Percentiles rank a stretch among this genome's conserved stretches.
Evolutionary conservation across 2,113 vertebrate genomes (phyloP).

Genomic region (Paradoxurus hermaphroditus): DNA sequence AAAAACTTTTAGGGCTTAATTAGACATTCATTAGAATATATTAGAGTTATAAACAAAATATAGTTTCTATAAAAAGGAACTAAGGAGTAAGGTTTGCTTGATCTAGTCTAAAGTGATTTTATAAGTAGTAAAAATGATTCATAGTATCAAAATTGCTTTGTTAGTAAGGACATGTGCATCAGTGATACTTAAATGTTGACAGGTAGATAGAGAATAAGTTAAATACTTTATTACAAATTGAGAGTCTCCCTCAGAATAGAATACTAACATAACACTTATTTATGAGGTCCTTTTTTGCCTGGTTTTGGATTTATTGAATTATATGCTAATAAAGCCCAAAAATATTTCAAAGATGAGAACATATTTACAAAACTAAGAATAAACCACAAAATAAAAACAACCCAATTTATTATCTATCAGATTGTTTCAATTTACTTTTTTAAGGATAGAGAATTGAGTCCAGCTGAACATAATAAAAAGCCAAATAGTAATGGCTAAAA

Average conservation of each 20-base stretch:
- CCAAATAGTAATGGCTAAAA: neutral
- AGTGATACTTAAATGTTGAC: neutral
- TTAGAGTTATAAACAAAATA: constrained; percentile 23
- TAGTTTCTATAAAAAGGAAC: constrained; percentile 4
- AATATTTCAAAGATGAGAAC: neutral
- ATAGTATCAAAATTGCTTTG: neutral
- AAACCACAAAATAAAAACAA: neutral
- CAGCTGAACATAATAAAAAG: neutral
- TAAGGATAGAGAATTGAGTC: neutral
- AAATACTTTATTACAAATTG: constrained; percentile 26
- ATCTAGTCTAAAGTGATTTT: neutral
- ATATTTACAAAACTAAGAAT: neutral
- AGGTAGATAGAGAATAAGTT: neutral
- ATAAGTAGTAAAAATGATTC: neutral
- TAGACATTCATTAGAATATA: constrained; percentile 42
- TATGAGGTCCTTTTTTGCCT: neutral
- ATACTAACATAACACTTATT: neutral
- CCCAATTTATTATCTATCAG: neutral
- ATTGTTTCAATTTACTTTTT: neutral
- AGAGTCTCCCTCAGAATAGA: neutral
- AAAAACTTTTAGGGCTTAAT: constrained; percentile 34
- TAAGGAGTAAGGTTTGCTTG: neutral
- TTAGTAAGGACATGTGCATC: neutral
- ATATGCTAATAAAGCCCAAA: neutral
- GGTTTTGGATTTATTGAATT: neutral